Percentiles rank a stretch among this genome's conserved stretches.
Evolutionary conservation across 2,113 vertebrate species (phyloP).

Genomic region (Gymnorhina tibicen): DNA sequence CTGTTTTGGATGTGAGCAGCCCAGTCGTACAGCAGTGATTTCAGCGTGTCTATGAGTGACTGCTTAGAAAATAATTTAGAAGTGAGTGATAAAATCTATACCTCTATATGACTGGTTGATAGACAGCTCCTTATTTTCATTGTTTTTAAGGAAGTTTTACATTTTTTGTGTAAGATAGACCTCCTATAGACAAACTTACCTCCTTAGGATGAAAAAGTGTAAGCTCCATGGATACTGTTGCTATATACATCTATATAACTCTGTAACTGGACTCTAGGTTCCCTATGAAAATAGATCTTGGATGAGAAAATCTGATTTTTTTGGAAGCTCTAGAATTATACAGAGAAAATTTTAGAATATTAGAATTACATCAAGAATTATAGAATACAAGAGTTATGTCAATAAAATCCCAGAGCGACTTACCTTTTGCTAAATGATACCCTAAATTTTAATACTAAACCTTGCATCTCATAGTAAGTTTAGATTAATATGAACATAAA

Average conservation of each 20-base stretch:
- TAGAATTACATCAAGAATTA: background rate
- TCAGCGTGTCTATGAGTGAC: background rate
- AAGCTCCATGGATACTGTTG: conserved; percentile 16
- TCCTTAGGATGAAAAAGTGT: background rate
- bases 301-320: background rate
- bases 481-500: background rate
- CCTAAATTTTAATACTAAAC: background rate
- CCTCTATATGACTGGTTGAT: background rate
- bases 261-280: background rate
- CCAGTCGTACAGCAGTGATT: background rate
- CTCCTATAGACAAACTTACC: no score
- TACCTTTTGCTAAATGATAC: background rate
- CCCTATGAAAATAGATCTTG: background rate
- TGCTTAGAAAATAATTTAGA: background rate
- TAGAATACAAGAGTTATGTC: background rate
- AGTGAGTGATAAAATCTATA: background rate
- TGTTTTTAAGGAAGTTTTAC: background rate
- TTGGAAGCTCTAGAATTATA: background rate
- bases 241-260: background rate
- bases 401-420: background rate
- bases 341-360: background rate
- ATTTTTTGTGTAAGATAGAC: background rate
- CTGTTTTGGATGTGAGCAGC: background rate
- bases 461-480: background rate
- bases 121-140: background rate